Base-by-base conservation (phyloP, 2,113 vertebrate species). In the Acanthochromis polyacanthus region DNA sequence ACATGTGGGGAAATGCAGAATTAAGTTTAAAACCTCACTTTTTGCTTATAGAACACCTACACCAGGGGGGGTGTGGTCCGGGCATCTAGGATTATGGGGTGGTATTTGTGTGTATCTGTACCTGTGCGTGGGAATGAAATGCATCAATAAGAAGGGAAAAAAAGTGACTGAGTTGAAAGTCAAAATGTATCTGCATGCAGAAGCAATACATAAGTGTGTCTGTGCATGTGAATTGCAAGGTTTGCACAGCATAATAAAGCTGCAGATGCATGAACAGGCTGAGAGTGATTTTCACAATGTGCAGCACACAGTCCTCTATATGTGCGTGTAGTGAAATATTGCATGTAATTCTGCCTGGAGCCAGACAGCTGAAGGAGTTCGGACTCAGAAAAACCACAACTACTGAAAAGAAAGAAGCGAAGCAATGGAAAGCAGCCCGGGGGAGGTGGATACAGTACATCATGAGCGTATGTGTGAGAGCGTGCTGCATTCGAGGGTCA, bases 291-390 rank as follows among this genome's bases (percentile, higher is more conserved):
- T 52, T 38, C 50, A 7, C 28, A 30, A 70, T 32, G 69, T 30
- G 36, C 63, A 74, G 30, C 8, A 65, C 4, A 30, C 55, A 11
- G 20, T 59, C 43, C 11, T 0, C 32, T 15, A 11, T 28, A 16
- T 52, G 25, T 36, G 40, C 10, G 25, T 63, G 53, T 23, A 62
- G 45, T 69, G 57, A 74, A 58, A 32, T 67, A 28, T 51, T 51
- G 36, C 60, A 51, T 79, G 70, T 56, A 73, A 84, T 74, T 87
- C 70, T 43, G 75, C 81, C 81, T 56, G 74, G 64, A 86, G 86
- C 75, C 83, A 61, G 62, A 36, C 69, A 61, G 84, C 80, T 61
- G 71, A 70, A 71, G 38, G 53, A 53, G 65, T 73, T 69, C 11
- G 4, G 48, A 40, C 52, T 78, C 20, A 63, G 23, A 36, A n/a